Conservation (phyloP, 2,888 invertebrate species). For the Ceratothoa steindachneri region DNA sequence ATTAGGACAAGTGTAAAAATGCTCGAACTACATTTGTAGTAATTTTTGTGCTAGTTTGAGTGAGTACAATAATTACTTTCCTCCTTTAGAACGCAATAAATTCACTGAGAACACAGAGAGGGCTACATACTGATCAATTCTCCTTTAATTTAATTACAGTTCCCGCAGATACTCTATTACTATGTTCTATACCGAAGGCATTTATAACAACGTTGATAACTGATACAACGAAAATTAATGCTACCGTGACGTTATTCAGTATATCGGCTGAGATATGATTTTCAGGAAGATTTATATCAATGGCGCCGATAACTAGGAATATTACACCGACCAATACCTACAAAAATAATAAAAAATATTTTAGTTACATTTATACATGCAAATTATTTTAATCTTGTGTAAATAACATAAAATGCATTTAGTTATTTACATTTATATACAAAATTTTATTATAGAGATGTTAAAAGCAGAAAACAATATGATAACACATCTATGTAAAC, state of each 20-base stretch:
- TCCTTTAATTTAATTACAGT: too few species aligned
- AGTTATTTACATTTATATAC: not conserved
- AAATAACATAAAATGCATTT: not conserved
- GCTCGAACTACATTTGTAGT: too few species aligned
- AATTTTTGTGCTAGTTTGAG: too few species aligned
- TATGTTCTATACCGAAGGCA: conserved; percentile 62
- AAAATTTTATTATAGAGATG: not conserved
- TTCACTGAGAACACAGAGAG: too few species aligned
- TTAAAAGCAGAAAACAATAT: not conserved
- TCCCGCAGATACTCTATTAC: not conserved
- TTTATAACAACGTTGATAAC: conserved; percentile 76
- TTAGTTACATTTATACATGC: not conserved
- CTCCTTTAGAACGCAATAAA: too few species aligned
- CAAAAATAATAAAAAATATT: conserved; percentile 45
- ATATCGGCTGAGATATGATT: conserved; percentile 67
- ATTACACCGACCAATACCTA: conserved; percentile 77
- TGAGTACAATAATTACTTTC: too few species aligned
- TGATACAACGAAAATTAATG: conserved; percentile 76
- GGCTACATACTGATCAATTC: too few species aligned
- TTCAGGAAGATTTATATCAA: conserved; percentile 74
- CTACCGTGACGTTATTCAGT: conserved; percentile 74
- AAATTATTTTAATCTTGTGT: not conserved
- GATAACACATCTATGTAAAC: not conserved
- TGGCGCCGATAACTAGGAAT: conserved; percentile 75
- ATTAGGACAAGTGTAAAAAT: too few species aligned